phyloP scores from a whole-genome alignment of 2,888 invertebrate genomes.

The Orthonychiurus folsomi region DNA sequence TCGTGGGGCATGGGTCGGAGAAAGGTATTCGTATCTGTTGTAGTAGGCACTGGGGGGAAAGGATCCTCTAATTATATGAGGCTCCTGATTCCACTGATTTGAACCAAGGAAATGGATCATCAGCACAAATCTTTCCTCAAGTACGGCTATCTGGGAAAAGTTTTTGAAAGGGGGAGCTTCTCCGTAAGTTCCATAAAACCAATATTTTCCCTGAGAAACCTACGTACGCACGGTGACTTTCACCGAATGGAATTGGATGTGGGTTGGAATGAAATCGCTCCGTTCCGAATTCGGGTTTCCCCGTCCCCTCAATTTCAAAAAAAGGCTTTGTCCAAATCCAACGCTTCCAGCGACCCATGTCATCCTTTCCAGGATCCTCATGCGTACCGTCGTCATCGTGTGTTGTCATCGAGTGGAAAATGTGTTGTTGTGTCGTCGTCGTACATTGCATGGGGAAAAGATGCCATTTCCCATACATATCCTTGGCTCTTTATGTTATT shows the following conservation, averaged over 20 bases:
- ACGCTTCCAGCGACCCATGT: not conserved
- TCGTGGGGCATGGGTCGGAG: too few relatives aligned
- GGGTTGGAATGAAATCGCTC: not conserved
- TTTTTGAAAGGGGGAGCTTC: constrained; percentile 7
- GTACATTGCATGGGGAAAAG: too few relatives aligned
- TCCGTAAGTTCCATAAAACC: constrained; percentile 28
- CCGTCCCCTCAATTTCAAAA: not conserved
- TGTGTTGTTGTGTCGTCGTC: too few relatives aligned
- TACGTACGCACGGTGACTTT: not conserved
- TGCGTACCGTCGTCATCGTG: too few relatives aligned
- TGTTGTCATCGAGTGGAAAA: not conserved
- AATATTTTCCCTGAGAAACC: constrained; percentile 33
- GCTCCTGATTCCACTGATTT: not conserved
- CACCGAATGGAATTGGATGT: not conserved
- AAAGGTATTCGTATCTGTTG: too few relatives aligned
- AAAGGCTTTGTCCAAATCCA: not conserved
- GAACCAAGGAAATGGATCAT: not conserved
- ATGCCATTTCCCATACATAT: not conserved
- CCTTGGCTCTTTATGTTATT: not conserved
- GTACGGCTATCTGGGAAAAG: constrained; percentile 8
- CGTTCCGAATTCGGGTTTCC: too few relatives aligned
- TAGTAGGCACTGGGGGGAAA: too few relatives aligned
- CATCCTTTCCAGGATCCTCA: too few relatives aligned
- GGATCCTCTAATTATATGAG: not conserved
- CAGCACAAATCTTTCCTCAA: constrained; percentile 5